Base-by-base conservation (phyloP, 1,140 invertebrate species). In the Araneus ventricosus region DNA sequence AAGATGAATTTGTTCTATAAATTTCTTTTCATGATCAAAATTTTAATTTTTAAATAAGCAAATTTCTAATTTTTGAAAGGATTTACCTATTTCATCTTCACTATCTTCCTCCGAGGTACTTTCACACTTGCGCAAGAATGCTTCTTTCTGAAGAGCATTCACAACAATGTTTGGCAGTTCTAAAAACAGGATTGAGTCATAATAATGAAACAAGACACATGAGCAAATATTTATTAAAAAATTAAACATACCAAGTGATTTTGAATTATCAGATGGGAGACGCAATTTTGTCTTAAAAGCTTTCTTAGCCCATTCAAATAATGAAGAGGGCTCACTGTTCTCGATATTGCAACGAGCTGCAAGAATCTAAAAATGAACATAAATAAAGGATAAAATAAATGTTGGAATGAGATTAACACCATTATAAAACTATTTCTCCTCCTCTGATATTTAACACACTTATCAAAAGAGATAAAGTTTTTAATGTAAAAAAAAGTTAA, bases 41-140 rank as follows among this genome's bases (percentile, higher is more conserved):
- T 4, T 14, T 52, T 8, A 1, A 52, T 17, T 52, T 52, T 52
- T 52, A 17, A 52, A 0, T 0, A 17, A 52, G 17, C 45, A 63
- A 10, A 67, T 0, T 27, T 67, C 27, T 67, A 1, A 27, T 27
- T 10, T 10, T 4, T 0, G 10, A 27, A 39, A 20, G 14, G 4
- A 37, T 24, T 41, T 45, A 82, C 79, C 20, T 10, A 82, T 82
- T 82, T 82, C 79, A 41, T 39, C 17, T 39, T 82, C 37, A 82
- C 24, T 37, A 22, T 39, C 79, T 4, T 41, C 20, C 7, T 67
- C 63, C 14, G n/a, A 27, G 17, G 7, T 22, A 45, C 22, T 45
- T 39, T 82, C 39, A 82, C 0, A 10, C 10, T 41, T 82, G 6
- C 79, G 20, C n/a, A n/a, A 20, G 1, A 45, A 24, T 7, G 20